Evolutionary conservation across 53 echinoderm and acorn worm species (phyloP), one percentile per base, ranked within the genome.

Genomic region (Holothuria scabra): DNA sequence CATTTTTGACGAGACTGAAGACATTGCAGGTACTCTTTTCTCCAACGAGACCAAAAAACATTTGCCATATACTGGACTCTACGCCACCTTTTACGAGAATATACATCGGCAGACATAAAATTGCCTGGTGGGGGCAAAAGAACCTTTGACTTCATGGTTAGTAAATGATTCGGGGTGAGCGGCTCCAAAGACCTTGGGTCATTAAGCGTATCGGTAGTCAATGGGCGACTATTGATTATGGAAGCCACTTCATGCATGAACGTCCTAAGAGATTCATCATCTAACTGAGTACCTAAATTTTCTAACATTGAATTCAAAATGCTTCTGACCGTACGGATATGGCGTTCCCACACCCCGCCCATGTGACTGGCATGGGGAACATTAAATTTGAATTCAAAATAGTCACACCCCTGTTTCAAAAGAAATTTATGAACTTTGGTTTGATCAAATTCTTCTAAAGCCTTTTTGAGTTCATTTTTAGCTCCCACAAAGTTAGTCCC

Each of bases 301-400:
- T 84, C 84, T n/a, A 84, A 44, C 12, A 79, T 84, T 67, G 49
- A 74, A 71, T 60, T 89, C 48, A 93, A 60, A 14, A 85, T 76
- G 20, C 57, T 83, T 62, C 88, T 28, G 23, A 76, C 30, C 0
- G 65, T 89, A 30, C 89, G 80, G 66, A 90, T 93, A 22, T 85
- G 83, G 12, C 93, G 63, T 65, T 94, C 91, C 94, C 89, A 94
- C 5, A 91, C 91, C 28, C 91, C 94, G 48, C 91, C 94, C 16
- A 82, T 74, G 30, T 91, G 86, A 59, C 89, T 94, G 34, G 89
- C 83, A 35, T 30, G 34, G 22, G 80, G 60, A 20, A 33, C 35
- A 3, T n/a, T n/a, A n/a, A n/a, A n/a, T n/a, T n/a, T n/a, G n/a
- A n/a, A n/a, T n/a, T n/a, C n/a, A n/a, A n/a, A n/a, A n/a, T n/a